These are phyloP conservation scores for Paracyclopina nana DNA, from an alignment of 1,140 invertebrate genomes.

Conservation along the genomic window DNA sequence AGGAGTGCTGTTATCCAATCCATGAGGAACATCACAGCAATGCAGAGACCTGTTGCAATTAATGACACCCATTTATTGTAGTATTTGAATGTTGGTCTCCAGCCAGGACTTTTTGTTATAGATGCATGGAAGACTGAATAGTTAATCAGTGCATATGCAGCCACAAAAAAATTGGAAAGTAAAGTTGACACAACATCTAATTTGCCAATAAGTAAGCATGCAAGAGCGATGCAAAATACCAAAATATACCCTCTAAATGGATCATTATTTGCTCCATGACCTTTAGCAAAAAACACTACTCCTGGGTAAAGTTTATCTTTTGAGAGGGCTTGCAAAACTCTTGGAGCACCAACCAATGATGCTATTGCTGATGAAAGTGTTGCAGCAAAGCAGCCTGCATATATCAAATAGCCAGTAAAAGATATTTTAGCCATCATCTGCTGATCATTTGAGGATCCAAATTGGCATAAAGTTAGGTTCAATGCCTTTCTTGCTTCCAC, in stretches of 20 bases:
- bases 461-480: neutral
- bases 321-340: conserved; percentile 51
- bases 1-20: conserved; percentile 72
- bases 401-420: conserved; percentile 40
- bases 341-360: conserved; percentile 85
- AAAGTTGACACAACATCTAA: conserved; percentile 75
- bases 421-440: neutral
- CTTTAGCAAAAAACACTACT: conserved; percentile 75
- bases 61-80: conserved; percentile 37
- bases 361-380: conserved; percentile 87
- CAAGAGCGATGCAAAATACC: conserved; percentile 62
- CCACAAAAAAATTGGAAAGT: conserved; percentile 90
- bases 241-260: conserved; percentile 78
- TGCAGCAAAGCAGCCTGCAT: conserved; percentile 87
- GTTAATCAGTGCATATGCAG: conserved; percentile 86
- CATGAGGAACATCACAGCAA: conserved; percentile 72
- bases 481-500: neutral
- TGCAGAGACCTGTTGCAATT: conserved; percentile 30
- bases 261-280: conserved; percentile 76
- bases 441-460: conserved; percentile 1
- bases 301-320: conserved; percentile 86
- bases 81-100: conserved; percentile 60
- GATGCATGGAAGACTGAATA: conserved; percentile 87
- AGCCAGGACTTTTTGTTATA: conserved; percentile 56
- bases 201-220: conserved; percentile 71